Evolutionary conservation across 2,113 vertebrate species (phyloP).

Genomic region (Diglossa brunneiventris): DNA sequence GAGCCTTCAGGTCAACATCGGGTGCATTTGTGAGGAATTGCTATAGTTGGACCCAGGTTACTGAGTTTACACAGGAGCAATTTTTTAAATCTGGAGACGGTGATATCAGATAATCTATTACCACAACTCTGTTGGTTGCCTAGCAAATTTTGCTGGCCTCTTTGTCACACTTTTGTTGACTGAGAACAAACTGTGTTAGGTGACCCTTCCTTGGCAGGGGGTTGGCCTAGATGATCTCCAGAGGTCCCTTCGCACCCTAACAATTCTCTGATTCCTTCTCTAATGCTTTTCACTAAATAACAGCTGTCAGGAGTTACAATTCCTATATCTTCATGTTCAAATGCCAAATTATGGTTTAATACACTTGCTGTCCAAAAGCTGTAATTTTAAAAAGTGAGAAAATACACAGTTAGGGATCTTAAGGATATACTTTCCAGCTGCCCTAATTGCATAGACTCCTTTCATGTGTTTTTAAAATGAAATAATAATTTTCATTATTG

Average conservation of each 20-base stretch:
- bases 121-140: neutral
- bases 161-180: neutral
- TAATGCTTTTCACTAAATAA: neutral
- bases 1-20: neutral
- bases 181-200: neutral
- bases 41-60: neutral
- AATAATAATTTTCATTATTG: neutral
- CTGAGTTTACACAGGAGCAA: neutral
- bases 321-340: neutral
- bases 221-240: neutral
- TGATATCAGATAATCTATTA: neutral
- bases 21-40: neutral
- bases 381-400: neutral
- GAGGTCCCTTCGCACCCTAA: neutral
- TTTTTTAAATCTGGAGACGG: neutral
- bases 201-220: neutral
- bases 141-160: neutral
- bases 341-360: neutral
- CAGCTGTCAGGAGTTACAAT: neutral
- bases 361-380: neutral
- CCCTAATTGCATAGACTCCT: neutral
- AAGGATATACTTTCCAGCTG: neutral
- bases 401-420: neutral
- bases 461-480: neutral
- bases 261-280: neutral